Evolutionary conservation across 1,140 invertebrate species (phyloP).

Genomic region (Mactra quadrangularis): DNA sequence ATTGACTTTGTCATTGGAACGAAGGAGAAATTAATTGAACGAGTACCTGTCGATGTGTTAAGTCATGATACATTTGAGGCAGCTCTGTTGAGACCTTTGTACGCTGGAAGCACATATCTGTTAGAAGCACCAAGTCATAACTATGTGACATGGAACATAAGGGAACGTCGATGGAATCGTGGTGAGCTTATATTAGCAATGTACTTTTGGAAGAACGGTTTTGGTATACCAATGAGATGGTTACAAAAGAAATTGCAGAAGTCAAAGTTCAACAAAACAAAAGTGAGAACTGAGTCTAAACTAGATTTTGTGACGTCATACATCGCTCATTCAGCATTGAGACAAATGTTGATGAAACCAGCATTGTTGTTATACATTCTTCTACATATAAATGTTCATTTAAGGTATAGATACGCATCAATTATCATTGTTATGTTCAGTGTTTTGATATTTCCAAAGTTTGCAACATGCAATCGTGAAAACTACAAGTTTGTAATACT

Average conservation of each 20-base stretch:
- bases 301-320: conserved; percentile 78
- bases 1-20: conserved; percentile 76
- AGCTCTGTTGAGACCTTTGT: conserved; percentile 74
- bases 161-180: conserved; percentile 78
- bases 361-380: conserved; percentile 73
- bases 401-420: conserved; percentile 72
- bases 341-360: conserved; percentile 81
- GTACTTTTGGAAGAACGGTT: conserved; percentile 76
- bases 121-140: conserved; percentile 77
- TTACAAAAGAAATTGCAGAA: conserved; percentile 72
- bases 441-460: conserved; percentile 76
- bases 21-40: conserved; percentile 73
- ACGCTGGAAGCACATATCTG: conserved; percentile 72
- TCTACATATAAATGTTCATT: conserved; percentile 69
- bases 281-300: conserved; percentile 73
- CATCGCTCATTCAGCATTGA: conserved; percentile 76
- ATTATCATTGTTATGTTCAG: conserved; percentile 78
- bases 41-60: conserved; percentile 78
- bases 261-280: conserved; percentile 69
- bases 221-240: conserved; percentile 75
- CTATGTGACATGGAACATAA: conserved; percentile 79
- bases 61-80: conserved; percentile 81
- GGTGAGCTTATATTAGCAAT: conserved; percentile 78
- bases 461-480: conserved; percentile 73
- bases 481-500: conserved; percentile 75